Evolutionary conservation across 2,888 invertebrate genomes (phyloP), one percentile per base, ranked within the genome.

Genomic region (Atethmia centrago): DNA sequence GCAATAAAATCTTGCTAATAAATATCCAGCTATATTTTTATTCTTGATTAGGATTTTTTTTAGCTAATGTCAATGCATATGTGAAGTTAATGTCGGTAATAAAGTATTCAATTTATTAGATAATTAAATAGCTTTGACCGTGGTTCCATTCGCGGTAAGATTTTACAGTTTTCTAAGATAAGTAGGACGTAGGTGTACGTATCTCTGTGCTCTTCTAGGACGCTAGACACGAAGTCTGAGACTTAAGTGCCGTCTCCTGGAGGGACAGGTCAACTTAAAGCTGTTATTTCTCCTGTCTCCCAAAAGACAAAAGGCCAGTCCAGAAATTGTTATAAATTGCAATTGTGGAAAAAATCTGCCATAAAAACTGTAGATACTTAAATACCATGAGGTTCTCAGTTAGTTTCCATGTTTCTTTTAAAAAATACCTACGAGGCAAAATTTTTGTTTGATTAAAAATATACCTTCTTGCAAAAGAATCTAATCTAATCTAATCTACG

Each of bases 101-200:
- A 66, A 47, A 74, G 42, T 42, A n/a, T 80, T 42, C 25, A 1
- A 55, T 77, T 66, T 53, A 77, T 55, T 80, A 19, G 31, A 71
- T 75, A 53, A 63, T 58, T 58, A 19, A 58, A 58, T 51, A n/a
- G 2, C 12, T 58, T 59, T 47, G 25, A 47, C 12, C 12, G n/a
- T 45, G 10, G 42, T 28, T 62, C 16, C 3, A 31, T 49, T n/a
- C 42, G 19, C n/a, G n/a, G 47, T 16, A 31, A 66, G 40, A 55
- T 55, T 53, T 49, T 25, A 47, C 16, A 47, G 21, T 36, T 59
- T 79, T 59, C 42, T 56, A 3, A 12, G 14, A 69, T 59, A 9
- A 47, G 14, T 51, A 58, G n/a, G 16, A 9, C 40, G 14, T 51
- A 58, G n/a, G 16, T 51, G 9, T 21, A 62, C 25, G 21, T n/a